These are phyloP conservation scores for Leucania comma DNA, from an alignment of 2,888 invertebrate genomes.

Conservation along the genomic window DNA sequence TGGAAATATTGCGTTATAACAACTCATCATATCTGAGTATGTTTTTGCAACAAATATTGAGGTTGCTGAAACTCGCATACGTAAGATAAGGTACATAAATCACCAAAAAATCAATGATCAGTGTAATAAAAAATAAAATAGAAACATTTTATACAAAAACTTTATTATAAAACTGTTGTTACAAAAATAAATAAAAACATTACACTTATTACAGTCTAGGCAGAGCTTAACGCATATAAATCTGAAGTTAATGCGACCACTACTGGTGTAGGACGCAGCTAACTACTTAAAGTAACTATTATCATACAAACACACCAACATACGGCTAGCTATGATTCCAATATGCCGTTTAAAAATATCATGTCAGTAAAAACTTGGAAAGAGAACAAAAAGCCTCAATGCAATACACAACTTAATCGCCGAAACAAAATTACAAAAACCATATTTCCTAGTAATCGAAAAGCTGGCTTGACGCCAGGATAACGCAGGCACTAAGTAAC, in stretches of 20 bases:
- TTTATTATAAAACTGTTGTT: constrained; percentile 72
- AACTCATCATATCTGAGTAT: too few species aligned
- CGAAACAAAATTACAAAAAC: constrained; percentile 46
- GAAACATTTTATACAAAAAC: constrained; percentile 39
- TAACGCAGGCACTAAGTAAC: constrained; percentile 36
- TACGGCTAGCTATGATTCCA: background rate
- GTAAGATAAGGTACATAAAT: background rate
- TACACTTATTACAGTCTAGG: constrained; percentile 46
- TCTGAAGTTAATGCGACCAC: background rate
- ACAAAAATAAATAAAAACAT: constrained; percentile 72
- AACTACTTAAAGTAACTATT: background rate
- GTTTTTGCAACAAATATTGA: background rate
- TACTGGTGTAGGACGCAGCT: background rate
- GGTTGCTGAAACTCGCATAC: background rate
- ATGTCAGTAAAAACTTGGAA: constrained; percentile 32
- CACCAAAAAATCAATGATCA: background rate
- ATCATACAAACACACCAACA: background rate
- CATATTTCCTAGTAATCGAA: constrained; percentile 52
- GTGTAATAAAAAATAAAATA: constrained; percentile 30
- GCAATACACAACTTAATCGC: constrained; percentile 38
- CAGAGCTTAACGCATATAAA: constrained; percentile 13
- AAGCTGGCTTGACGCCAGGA: constrained; percentile 53
- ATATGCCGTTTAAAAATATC: background rate
- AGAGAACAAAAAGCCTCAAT: constrained; percentile 19
- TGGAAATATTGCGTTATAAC: too few species aligned